Percentiles rank a stretch among this genome's conserved stretches.
phyloP scores from a whole-genome alignment of 2,888 invertebrate species.

The Tolmerus cingulatus region DNA sequence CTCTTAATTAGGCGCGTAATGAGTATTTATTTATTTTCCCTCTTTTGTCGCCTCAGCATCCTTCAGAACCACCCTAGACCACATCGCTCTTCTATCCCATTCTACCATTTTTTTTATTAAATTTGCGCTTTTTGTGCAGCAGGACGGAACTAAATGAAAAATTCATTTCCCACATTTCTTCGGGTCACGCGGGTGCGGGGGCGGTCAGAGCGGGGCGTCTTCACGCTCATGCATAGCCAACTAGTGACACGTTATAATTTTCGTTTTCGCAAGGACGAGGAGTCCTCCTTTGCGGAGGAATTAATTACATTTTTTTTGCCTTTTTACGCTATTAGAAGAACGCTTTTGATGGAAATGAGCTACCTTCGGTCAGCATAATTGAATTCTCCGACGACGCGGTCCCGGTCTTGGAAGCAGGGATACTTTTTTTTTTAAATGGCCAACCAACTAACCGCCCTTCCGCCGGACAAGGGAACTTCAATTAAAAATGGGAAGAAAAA shows the following conservation, averaged over 20 bases:
- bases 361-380: slow-evolving; percentile 17
- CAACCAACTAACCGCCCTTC: background rate
- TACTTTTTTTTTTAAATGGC: background rate
- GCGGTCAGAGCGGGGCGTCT: background rate
- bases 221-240: slow-evolving; percentile 2
- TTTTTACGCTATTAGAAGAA: background rate
- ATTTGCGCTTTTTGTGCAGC: slow-evolving; percentile 7
- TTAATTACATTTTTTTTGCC: slow-evolving; percentile 3
- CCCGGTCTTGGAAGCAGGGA: background rate
- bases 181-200: background rate
- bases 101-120: background rate
- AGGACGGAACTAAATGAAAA: slow-evolving; percentile 1
- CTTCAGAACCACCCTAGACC: background rate
- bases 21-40: slow-evolving; percentile 37
- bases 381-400: background rate
- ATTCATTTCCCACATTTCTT: slow-evolving; percentile 32
- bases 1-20: slow-evolving; percentile 35
- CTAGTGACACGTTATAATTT: background rate
- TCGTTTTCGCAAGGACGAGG: background rate
- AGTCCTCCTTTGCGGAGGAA: background rate
- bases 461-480: background rate
- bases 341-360: background rate
- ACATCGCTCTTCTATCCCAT: background rate
- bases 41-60: slow-evolving; percentile 1
- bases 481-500: background rate